Evolutionary conservation across 2,888 invertebrate species (phyloP), one percentile per base, ranked within the genome.

Genomic region (Trisateles emortualis): DNA sequence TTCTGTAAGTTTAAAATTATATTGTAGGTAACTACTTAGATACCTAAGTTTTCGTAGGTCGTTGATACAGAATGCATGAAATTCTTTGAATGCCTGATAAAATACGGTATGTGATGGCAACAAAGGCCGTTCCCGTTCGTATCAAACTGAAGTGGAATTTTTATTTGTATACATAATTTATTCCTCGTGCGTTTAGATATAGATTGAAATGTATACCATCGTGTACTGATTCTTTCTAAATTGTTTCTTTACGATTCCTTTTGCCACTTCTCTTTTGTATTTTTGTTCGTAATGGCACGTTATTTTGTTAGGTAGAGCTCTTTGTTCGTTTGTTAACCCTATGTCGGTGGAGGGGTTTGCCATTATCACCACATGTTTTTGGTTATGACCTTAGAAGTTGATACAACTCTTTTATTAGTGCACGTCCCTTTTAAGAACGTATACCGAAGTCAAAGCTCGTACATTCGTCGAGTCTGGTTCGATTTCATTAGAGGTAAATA

Each of bases 11-110:
- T 22, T 45, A 44, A 43, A 19, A 44, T n/a, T 10, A 33, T 19
- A 40, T 35, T 35, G 17, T 5, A n/a, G n/a, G n/a, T n/a, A n/a
- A n/a, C n/a, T n/a, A n/a, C n/a, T n/a, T n/a, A n/a, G n/a, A n/a
- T n/a, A n/a, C n/a, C 19, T 2, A 14, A 36, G 36, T 41, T 36
- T 29, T 49, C 13, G 42, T 26, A 8, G 41, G 3, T 42, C 19
- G 17, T 17, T 22, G 24, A 45, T 50, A 32, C 24, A 50, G 29
- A 45, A 46, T 46, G 38, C 30, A 46, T 46, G 50, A 42, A 17
- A 55, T 55, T 46, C 44, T 50, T 41, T 42, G 30, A 14, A 40
- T 30, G 39, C 45, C 49, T 54, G 48, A 54, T 41, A 40, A 52
- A 45, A 45, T 42, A 40, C 33, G 43, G 44, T 36, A 49, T 48